phyloP scores from a whole-genome alignment of 2,888 invertebrate genomes.

The Lycocerus yunnanus region DNA sequence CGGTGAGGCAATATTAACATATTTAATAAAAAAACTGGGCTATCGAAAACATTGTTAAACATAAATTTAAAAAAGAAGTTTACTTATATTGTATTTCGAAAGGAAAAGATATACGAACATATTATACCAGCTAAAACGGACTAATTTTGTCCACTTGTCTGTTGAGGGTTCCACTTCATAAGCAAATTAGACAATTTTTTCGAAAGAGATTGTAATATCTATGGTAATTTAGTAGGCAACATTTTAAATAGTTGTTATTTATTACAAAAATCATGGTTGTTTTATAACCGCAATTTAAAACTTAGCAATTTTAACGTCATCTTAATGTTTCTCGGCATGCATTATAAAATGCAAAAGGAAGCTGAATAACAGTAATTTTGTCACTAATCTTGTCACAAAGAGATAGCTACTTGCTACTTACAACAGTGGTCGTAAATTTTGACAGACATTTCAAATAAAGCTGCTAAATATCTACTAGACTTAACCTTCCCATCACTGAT shows the following conservation, averaged over 20 bases:
- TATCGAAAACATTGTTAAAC: not conserved
- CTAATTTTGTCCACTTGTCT: not conserved
- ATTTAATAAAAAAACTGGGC: no score
- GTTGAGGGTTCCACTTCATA: not conserved
- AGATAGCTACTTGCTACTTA: slow-evolving; percentile 30
- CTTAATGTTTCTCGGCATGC: not conserved
- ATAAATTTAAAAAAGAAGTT: not conserved
- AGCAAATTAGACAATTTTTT: not conserved
- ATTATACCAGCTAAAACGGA: not conserved
- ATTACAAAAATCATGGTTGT: not conserved
- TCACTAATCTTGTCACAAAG: slow-evolving; percentile 9
- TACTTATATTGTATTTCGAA: not conserved
- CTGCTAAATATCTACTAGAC: slow-evolving; percentile 35
- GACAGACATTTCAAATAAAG: slow-evolving; percentile 31
- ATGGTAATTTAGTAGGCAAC: not conserved
- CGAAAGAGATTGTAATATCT: not conserved
- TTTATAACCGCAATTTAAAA: not conserved
- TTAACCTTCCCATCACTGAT: slow-evolving; percentile 21
- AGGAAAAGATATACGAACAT: not conserved
- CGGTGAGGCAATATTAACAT: not conserved
- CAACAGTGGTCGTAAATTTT: slow-evolving; percentile 32
- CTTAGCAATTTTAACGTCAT: not conserved
- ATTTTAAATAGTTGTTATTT: not conserved
- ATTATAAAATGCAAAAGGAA: not conserved
- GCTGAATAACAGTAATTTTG: not conserved